Percentiles rank a stretch among this genome's conserved stretches.
These are phyloP conservation scores for Tribolium freemani DNA, from an alignment of 2,888 invertebrate species.

Conservation along the genomic window DNA sequence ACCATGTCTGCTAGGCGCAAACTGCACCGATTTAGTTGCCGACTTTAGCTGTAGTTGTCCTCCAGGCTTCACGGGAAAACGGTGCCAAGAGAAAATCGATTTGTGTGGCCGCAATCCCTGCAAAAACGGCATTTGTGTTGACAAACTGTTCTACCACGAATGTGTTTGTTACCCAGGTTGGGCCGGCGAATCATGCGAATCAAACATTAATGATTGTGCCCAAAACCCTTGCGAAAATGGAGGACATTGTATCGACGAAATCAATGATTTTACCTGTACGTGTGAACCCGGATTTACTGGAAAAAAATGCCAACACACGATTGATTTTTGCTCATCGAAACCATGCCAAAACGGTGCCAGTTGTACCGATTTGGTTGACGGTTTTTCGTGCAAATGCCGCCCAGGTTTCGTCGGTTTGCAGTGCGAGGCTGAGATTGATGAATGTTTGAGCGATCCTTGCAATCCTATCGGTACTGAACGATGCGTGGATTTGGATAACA, in stretches of 20 bases:
- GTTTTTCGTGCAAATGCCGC: conserved; percentile 92
- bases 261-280: conserved; percentile 87
- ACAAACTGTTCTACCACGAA: conserved; percentile 87
- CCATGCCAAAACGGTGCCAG: conserved; percentile 95
- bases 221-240: conserved; percentile 92
- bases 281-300: conserved; percentile 97
- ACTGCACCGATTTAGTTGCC: conserved; percentile 93
- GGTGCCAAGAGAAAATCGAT: conserved; percentile 96
- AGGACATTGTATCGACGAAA: conserved; percentile 90
- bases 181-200: conserved; percentile 88
- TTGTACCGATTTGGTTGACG: conserved; percentile 89
- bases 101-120: conserved; percentile 92
- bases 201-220: conserved; percentile 92
- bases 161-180: conserved; percentile 95
- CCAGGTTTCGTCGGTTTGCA: conserved; percentile 94
- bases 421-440: conserved; percentile 94
- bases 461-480: conserved; percentile 90
- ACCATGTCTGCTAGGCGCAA: conserved; percentile 90
- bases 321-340: conserved; percentile 90
- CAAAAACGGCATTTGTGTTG: conserved; percentile 93
- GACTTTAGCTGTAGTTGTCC: conserved; percentile 96
- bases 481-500: conserved; percentile 91
- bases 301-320: conserved; percentile 91
- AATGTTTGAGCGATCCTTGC: conserved; percentile 92
- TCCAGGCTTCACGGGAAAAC: conserved; percentile 94